These are phyloP conservation scores for Dunckerocampus dactyliophorus DNA, from an alignment of 2,113 vertebrate genomes.

Conservation along the genomic window DNA sequence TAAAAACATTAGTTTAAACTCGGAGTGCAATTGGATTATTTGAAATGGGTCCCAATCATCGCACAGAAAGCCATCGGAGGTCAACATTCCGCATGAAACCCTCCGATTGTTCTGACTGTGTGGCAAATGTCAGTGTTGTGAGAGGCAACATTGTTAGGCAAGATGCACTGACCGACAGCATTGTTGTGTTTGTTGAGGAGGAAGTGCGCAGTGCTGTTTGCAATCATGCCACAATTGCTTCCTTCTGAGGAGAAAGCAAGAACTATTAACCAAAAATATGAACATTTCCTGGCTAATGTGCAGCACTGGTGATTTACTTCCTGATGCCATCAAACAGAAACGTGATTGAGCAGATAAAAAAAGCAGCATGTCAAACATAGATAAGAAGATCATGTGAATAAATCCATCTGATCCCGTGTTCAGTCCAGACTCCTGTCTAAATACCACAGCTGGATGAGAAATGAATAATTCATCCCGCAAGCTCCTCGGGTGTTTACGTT, in stretches of 20 bases:
- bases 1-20: too few relatives aligned
- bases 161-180: conserved; percentile 8
- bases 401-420: conserved; percentile 24
- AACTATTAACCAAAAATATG: neutral
- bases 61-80: conserved; percentile 15
- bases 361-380: neutral
- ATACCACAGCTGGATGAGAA: conserved; percentile 3
- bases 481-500: neutral
- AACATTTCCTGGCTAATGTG: neutral
- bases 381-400: conserved; percentile 24
- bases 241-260: neutral
- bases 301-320: neutral
- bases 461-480: conserved; percentile 3
- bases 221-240: conserved; percentile 7
- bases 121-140: conserved; percentile 32
- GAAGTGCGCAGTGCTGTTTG: conserved; percentile 7
- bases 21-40: neutral
- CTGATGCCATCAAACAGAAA: neutral
- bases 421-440: conserved; percentile 13
- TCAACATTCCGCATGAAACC: conserved; percentile 21
- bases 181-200: conserved; percentile 15
- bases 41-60: neutral
- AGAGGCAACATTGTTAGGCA: conserved; percentile 27
- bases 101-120: conserved; percentile 34
- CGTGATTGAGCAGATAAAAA: neutral